Conservation (phyloP, 2,797 vertebrate genomes). For the Buphagus erythrorhynchus region DNA sequence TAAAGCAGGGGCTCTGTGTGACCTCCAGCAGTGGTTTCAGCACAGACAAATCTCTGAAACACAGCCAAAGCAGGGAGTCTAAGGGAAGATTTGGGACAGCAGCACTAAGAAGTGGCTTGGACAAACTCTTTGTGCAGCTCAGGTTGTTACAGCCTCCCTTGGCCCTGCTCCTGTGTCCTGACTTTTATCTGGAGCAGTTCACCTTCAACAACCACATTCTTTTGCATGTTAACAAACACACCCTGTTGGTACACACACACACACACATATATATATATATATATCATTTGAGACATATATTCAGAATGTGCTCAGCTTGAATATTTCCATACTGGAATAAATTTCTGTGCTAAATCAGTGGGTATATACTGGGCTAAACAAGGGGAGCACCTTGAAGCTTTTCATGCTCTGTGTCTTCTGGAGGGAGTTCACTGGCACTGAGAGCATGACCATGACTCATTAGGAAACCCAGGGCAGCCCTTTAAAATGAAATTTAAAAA, state of each 20-base stretch:
- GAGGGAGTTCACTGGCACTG: not conserved
- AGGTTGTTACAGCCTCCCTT: not conserved
- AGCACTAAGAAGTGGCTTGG: not conserved
- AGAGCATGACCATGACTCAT: not conserved
- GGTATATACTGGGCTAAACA: not conserved
- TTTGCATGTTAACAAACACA: not conserved
- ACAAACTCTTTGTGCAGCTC: not conserved
- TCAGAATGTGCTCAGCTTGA: not conserved
- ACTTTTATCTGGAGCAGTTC: not conserved
- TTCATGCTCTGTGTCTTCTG: not conserved
- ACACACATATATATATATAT: fast-evolving
- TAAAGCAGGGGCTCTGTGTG: not conserved
- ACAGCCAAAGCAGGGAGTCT: not conserved
- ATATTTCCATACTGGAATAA: not conserved
- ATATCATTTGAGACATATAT: fast-evolving
- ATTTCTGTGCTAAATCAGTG: not conserved
- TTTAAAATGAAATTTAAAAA: not conserved
- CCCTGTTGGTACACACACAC: not conserved
- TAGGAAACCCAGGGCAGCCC: not conserved
- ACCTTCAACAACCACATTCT: not conserved
- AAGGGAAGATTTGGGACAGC: not conserved
- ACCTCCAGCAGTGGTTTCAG: not conserved
- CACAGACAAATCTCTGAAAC: not conserved
- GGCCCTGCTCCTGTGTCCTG: not conserved
- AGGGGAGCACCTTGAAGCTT: not conserved